phyloP scores from a whole-genome alignment of 1,140 invertebrate genomes.

The Aporrectodea caliginosa region DNA sequence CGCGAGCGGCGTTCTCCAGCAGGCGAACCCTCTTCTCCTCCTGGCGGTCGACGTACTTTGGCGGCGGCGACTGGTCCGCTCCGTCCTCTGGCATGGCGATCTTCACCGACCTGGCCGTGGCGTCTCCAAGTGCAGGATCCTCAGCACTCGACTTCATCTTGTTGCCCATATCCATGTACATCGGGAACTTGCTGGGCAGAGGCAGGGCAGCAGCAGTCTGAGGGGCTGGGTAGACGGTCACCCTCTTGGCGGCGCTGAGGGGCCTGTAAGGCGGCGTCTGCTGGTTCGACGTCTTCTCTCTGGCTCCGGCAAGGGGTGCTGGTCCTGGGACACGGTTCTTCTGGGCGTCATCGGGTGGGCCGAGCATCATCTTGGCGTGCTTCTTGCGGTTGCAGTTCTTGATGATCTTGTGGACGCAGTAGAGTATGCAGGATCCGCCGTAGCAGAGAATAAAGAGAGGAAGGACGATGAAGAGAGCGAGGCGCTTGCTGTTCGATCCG shows the following conservation, averaged over 20 bases:
- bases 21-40: conserved; percentile 18
- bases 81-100: neutral
- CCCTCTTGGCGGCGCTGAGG: neutral
- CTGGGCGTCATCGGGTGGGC: neutral
- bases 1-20: conserved; percentile 16
- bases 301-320: too few species aligned
- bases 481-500: neutral
- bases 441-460: conserved; percentile 30
- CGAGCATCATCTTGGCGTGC: neutral
- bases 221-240: neutral
- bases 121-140: neutral
- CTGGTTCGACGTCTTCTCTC: neutral
- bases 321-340: too few species aligned
- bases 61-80: too few species aligned
- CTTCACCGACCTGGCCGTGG: neutral
- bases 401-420: conserved; percentile 29
- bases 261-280: neutral
- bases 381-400: conserved; percentile 8
- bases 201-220: too few species aligned
- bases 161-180: neutral
- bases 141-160: neutral
- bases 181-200: too few species aligned
- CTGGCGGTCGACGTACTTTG: neutral
- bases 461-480: conserved; percentile 30
- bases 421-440: conserved; percentile 30